phyloP scores from a whole-genome alignment of 2,888 invertebrate species.

The Drosophila cognata region DNA sequence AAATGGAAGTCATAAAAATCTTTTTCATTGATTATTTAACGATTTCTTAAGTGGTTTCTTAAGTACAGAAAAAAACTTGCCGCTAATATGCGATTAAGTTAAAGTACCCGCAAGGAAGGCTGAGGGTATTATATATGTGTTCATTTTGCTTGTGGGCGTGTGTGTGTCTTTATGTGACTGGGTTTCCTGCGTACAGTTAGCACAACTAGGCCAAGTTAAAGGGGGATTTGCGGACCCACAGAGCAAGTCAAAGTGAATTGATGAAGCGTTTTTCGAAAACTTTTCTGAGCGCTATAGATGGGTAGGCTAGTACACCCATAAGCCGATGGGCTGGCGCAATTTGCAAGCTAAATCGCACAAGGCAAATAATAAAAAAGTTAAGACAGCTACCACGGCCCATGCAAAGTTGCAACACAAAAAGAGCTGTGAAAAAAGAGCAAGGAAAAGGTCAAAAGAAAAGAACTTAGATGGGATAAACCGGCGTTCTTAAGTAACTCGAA shows the following conservation, averaged over 20 bases:
- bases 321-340: constrained; percentile 45
- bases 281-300: constrained; percentile 48
- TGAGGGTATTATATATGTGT: constrained; percentile 11
- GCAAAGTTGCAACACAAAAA: constrained; percentile 59
- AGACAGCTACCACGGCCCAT: constrained; percentile 50
- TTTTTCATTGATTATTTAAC: constrained; percentile 85
- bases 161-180: constrained; percentile 28
- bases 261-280: constrained; percentile 72
- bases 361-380: constrained; percentile 66
- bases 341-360: constrained; percentile 67
- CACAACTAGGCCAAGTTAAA: constrained; percentile 52
- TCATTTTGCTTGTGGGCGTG: constrained; percentile 12
- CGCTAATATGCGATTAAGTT: constrained; percentile 82
- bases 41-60: constrained; percentile 85
- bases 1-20: constrained; percentile 56
- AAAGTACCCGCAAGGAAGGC: constrained; percentile 60
- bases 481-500: constrained; percentile 71
- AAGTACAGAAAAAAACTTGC: constrained; percentile 83
- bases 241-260: constrained; percentile 75
- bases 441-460: constrained; percentile 76
- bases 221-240: constrained; percentile 36
- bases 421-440: constrained; percentile 31
- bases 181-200: constrained; percentile 44
- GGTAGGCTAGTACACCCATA: constrained; percentile 26
- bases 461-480: constrained; percentile 77